phyloP scores from a whole-genome alignment of 2,797 vertebrate species.

The Myripristis jacobus region DNA sequence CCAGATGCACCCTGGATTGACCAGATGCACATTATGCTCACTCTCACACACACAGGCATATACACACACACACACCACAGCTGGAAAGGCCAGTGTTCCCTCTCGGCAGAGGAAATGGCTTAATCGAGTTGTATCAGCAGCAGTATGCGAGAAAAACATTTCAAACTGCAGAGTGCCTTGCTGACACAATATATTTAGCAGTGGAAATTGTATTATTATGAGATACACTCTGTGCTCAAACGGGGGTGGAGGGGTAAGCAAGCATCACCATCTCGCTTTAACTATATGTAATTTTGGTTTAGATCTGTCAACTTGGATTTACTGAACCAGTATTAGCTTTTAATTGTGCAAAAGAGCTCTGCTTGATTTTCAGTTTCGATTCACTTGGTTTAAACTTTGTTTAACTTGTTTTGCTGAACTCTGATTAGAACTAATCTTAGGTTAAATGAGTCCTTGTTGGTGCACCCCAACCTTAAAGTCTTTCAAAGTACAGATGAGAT shows the following conservation, averaged over 20 bases:
- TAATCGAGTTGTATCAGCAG: conserved; percentile 68
- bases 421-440: too few species aligned
- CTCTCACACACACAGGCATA: background rate
- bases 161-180: conserved; percentile 30
- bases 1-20: conserved; percentile 69
- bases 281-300: too few species aligned
- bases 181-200: conserved; percentile 47
- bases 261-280: too few species aligned
- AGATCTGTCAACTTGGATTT: too few species aligned
- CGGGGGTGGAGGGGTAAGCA: too few species aligned
- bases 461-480: too few species aligned
- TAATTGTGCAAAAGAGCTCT: too few species aligned
- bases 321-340: too few species aligned
- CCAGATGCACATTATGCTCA: conserved; percentile 54
- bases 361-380: too few species aligned
- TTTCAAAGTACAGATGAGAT: background rate
- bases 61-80: conserved; percentile 34
- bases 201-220: conserved; percentile 43
- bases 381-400: too few species aligned
- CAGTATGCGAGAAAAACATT: conserved; percentile 55
- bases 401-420: too few species aligned
- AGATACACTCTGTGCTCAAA: conserved; percentile 29
- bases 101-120: conserved; percentile 74
- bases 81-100: conserved; percentile 60
- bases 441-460: too few species aligned